Evolutionary conservation across 2,888 invertebrate genomes (phyloP).

Genomic region (Pristionchus japonicus): DNA sequence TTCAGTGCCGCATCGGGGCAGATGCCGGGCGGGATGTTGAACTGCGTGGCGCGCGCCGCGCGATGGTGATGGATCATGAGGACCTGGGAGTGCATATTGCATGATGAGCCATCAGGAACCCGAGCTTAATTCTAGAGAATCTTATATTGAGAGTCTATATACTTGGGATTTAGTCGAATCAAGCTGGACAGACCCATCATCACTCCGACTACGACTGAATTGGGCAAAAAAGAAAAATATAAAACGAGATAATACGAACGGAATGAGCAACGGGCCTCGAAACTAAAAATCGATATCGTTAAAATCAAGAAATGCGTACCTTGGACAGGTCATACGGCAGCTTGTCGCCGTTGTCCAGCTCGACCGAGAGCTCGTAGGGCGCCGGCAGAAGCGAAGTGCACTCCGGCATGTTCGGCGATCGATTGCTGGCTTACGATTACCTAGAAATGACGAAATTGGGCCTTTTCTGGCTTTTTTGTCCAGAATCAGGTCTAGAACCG

Average conservation of each 20-base stretch:
- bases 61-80: conserved; percentile 64
- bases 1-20: conserved; percentile 93
- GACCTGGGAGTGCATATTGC: conserved; percentile 46
- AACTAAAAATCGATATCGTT: too few species aligned
- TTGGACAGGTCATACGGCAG: conserved; percentile 74
- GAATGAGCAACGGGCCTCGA: too few species aligned
- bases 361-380: conserved; percentile 67
- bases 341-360: conserved; percentile 64
- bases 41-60: conserved; percentile 84
- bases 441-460: not conserved
- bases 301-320: too few species aligned
- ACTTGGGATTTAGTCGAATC: too few species aligned
- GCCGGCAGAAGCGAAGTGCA: conserved; percentile 64
- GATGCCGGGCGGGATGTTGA: conserved; percentile 90
- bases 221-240: too few species aligned
- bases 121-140: too few species aligned
- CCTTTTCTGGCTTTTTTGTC: too few species aligned
- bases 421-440: conserved; percentile 50
- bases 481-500: too few species aligned
- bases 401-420: conserved; percentile 54
- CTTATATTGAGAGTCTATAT: too few species aligned
- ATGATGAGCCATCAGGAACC: not conserved
- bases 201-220: too few species aligned
- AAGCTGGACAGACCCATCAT: too few species aligned
- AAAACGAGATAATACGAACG: too few species aligned